A percentile compares a stretch with the other conserved stretches of the same genome.
phyloP scores from a whole-genome alignment of 2,797 vertebrate species.

The Gymnoscopelus braueri region DNA sequence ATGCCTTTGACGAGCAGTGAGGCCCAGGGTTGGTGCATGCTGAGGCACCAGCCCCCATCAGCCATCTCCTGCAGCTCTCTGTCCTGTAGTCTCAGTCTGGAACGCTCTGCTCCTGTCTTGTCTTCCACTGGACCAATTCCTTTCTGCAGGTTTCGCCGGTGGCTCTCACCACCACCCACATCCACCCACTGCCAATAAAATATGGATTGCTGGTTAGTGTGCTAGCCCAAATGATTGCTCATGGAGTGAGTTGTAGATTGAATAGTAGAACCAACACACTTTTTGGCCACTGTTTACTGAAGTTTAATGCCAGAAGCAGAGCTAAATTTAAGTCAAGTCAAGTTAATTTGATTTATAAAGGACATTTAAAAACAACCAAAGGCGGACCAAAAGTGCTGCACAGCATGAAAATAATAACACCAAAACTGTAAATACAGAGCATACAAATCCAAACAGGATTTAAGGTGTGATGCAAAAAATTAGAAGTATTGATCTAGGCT shows the following conservation, averaged over 20 bases:
- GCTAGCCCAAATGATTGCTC: background rate
- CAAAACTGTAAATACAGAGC: no score
- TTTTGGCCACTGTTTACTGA: background rate
- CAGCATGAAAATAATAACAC: no score
- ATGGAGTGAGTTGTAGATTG: no score
- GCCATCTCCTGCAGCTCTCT: conserved; percentile 94
- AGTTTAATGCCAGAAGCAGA: background rate
- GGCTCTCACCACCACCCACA: conserved; percentile 69
- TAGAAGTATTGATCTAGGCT: no score
- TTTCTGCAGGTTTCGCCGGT: conserved; percentile 58
- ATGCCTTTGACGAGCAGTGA: conserved; percentile 91
- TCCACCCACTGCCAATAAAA: conserved; percentile 88
- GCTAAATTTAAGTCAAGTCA: background rate
- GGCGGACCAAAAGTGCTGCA: no score
- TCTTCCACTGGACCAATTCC: conserved; percentile 30
- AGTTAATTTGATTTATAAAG: no score
- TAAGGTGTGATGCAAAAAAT: no score
- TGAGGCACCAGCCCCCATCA: conserved; percentile 95
- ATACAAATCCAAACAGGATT: no score
- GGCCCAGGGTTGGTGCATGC: conserved; percentile 98
- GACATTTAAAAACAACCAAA: no score
- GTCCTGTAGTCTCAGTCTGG: conserved; percentile 90
- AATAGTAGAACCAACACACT: background rate
- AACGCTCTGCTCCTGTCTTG: conserved; percentile 67
- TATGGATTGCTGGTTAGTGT: background rate